These are phyloP conservation scores for Mellilla xanthometata DNA, from an alignment of 2,888 invertebrate genomes.

Conservation along the genomic window DNA sequence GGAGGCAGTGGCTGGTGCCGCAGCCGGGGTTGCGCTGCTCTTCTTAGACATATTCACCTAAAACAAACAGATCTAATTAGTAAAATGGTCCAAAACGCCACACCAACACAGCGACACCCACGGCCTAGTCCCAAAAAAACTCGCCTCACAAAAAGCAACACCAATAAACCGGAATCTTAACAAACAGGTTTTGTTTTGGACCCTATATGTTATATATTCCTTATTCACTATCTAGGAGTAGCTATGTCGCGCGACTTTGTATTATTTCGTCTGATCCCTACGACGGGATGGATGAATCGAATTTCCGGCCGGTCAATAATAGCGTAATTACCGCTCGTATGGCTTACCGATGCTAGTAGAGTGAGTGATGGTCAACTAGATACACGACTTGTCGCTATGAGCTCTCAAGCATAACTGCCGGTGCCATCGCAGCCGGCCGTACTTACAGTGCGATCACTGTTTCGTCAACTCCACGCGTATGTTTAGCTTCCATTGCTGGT, in stretches of 20 bases:
- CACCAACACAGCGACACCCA: neutral
- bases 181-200: conserved; percentile 18
- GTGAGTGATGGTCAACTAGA: neutral
- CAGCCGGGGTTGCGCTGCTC: conserved; percentile 34
- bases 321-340: conserved; percentile 20
- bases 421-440: no score
- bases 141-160: conserved; percentile 9
- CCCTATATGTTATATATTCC: neutral
- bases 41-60: conserved; percentile 54
- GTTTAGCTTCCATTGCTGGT: no score
- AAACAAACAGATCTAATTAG: conserved; percentile 3
- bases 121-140: conserved; percentile 2
- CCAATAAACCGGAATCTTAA: conserved; percentile 9
- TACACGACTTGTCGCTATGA: neutral
- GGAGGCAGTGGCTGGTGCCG: conserved; percentile 38
- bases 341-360: conserved; percentile 35
- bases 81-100: neutral
- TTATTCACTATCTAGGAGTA: neutral
- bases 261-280: conserved; percentile 5
- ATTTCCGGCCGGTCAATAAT: conserved; percentile 47
- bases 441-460: no score
- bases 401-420: neutral
- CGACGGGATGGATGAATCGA: conserved; percentile 32
- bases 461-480: no score
- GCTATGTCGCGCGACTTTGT: no score